Percentiles rank a stretch among this genome's conserved stretches.
These are phyloP conservation scores for Orycteropus afer DNA, from an alignment of 2,113 vertebrate genomes.

Conservation along the genomic window DNA sequence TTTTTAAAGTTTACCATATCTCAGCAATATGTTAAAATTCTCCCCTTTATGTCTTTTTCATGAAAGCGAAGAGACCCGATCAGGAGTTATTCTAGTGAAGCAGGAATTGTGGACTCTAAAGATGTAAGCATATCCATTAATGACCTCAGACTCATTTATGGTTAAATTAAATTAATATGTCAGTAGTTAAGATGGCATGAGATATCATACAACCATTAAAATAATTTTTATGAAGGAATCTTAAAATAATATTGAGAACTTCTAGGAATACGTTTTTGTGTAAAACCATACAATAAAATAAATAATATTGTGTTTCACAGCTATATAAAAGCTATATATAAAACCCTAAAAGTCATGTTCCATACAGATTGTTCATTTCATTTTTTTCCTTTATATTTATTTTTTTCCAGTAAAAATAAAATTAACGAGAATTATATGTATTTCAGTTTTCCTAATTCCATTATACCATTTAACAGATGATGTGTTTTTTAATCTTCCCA, in stretches of 20 bases:
- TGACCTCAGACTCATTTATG: neutral
- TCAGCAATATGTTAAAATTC: neutral
- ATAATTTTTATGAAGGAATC: neutral
- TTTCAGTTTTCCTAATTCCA: neutral
- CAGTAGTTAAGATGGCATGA: neutral
- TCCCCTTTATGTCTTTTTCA: neutral
- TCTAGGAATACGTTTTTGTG: neutral
- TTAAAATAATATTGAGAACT: neutral
- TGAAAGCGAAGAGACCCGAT: neutral
- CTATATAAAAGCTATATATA: neutral
- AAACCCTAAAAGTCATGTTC: neutral
- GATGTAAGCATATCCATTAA: neutral
- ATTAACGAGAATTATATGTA: neutral
- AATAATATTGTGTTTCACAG: neutral
- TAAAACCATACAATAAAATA: slow-evolving; percentile 9
- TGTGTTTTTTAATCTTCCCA: neutral
- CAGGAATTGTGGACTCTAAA: neutral
- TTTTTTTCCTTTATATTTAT: neutral
- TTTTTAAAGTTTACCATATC: too few relatives aligned
- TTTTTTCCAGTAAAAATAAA: slow-evolving; percentile 29
- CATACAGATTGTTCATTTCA: neutral
- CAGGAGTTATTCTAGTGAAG: neutral
- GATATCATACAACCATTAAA: neutral
- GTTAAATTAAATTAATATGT: neutral
- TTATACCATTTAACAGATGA: neutral